phyloP scores from a whole-genome alignment of 2,113 vertebrate genomes.

The Plestiodon gilberti region DNA sequence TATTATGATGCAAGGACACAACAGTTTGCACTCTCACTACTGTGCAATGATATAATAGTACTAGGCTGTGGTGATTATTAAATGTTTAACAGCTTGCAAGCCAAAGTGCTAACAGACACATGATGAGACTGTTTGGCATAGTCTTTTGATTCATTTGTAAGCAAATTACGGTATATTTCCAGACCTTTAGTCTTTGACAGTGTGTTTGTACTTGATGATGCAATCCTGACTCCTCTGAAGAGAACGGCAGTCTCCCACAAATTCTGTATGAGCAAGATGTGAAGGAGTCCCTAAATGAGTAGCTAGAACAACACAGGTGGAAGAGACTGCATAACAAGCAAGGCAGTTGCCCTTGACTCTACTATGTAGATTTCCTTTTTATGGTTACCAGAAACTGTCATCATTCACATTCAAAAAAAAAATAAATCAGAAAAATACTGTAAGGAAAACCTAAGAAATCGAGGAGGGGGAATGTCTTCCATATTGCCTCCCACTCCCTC shows the following conservation, averaged over 20 bases:
- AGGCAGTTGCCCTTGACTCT: neutral
- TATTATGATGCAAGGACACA: neutral
- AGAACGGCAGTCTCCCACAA: neutral
- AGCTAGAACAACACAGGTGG: neutral
- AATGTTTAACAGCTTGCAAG: constrained; percentile 10
- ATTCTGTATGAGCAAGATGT: neutral
- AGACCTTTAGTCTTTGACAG: neutral
- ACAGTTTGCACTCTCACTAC: neutral
- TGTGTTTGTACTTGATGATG: neutral
- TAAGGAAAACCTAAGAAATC: neutral
- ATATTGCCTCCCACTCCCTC: neutral
- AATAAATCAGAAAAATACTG: too few species aligned
- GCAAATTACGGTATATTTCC: constrained; percentile 3
- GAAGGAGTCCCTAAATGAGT: neutral
- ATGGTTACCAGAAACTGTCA: neutral
- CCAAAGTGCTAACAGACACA: neutral
- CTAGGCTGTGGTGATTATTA: neutral
- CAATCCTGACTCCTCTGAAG: neutral
- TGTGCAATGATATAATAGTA: neutral
- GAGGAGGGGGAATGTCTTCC: neutral
- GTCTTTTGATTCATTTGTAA: neutral
- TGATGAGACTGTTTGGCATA: neutral
- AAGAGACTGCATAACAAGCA: neutral
- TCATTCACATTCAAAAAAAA: neutral
- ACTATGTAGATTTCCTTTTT: neutral